These are phyloP conservation scores for Rhea pennata DNA, from an alignment of 2,113 vertebrate genomes.

Conservation along the genomic window DNA sequence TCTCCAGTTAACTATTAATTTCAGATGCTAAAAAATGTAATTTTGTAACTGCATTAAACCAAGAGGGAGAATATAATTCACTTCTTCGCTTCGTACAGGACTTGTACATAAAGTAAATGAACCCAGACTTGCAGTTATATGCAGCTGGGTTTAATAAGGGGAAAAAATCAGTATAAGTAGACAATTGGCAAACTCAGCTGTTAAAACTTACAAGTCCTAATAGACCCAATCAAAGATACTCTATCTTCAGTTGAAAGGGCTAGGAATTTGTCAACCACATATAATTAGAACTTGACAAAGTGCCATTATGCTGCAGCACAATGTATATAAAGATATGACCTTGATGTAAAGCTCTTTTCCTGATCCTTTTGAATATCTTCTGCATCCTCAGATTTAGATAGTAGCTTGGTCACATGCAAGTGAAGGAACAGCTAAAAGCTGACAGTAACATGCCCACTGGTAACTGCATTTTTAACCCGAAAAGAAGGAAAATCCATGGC, in stretches of 20 bases:
- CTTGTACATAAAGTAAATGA: slow-evolving; percentile 52
- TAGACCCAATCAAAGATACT: slow-evolving; percentile 37
- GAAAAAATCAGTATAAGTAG: background rate
- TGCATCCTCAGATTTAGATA: background rate
- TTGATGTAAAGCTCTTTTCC: background rate
- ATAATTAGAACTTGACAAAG: slow-evolving; percentile 34
- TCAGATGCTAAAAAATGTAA: slow-evolving; percentile 65
- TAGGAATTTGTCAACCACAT: slow-evolving; percentile 10
- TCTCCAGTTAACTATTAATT: slow-evolving; percentile 40
- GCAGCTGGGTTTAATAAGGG: slow-evolving; percentile 21
- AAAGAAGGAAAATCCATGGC: slow-evolving; percentile 83
- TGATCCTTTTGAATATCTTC: background rate
- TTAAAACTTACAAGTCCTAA: slow-evolving; percentile 11
- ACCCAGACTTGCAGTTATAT: slow-evolving; percentile 25
- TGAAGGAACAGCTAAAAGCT: background rate
- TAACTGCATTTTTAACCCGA: slow-evolving; percentile 72
- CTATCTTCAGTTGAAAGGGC: slow-evolving; percentile 19
- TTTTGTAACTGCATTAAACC: slow-evolving; percentile 55
- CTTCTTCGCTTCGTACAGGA: slow-evolving; percentile 42
- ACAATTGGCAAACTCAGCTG: slow-evolving; percentile 9
- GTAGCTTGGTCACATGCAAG: background rate
- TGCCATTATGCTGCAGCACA: background rate
- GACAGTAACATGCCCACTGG: slow-evolving; percentile 59
- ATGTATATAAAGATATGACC: background rate
- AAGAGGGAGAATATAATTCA: slow-evolving; percentile 57